A percentile compares a stretch with the other conserved stretches of the same genome.
Evolutionary conservation across 2,888 invertebrate species (phyloP).

Genomic region (Acanthococcus lagerstroemiae): DNA sequence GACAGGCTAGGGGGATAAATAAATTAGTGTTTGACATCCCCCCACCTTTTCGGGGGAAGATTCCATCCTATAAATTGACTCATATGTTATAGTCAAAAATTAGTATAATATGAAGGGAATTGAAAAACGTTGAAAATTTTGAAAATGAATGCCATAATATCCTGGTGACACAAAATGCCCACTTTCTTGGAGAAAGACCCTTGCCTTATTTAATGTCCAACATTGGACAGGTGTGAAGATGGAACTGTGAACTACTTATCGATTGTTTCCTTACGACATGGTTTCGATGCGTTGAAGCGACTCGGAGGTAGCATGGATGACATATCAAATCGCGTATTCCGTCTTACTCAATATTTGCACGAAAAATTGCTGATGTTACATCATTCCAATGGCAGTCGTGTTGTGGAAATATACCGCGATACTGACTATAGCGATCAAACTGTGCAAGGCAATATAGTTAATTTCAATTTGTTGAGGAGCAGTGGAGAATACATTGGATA

Average conservation of each 20-base stretch:
- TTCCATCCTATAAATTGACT: no score
- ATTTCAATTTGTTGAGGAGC: conserved; percentile 72
- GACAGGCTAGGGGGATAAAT: no score
- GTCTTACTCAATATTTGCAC: conserved; percentile 63
- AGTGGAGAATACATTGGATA: conserved; percentile 77
- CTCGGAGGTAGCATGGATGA: conserved; percentile 55
- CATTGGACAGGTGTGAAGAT: conserved; percentile 72
- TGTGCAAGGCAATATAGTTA: conserved; percentile 74
- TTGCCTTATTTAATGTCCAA: not conserved
- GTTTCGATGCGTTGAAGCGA: conserved; percentile 62
- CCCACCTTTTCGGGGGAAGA: no score
- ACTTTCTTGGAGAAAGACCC: no score
- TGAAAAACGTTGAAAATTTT: no score
- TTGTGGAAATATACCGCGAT: conserved; percentile 63
- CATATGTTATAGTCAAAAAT: no score
- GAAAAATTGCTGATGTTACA: conserved; percentile 50
- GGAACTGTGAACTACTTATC: conserved; percentile 82
- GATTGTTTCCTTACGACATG: conserved; percentile 69
- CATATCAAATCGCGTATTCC: conserved; percentile 51
- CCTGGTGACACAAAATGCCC: no score
- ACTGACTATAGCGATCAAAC: conserved; percentile 51
- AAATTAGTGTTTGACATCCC: no score
- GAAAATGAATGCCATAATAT: no score
- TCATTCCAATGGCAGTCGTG: conserved; percentile 62
- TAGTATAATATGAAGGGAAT: no score